Percentiles rank a stretch among this genome's conserved stretches.
These are phyloP conservation scores for Hydrotaea cyrtoneurina DNA, from an alignment of 2,888 invertebrate genomes.

Conservation along the genomic window DNA sequence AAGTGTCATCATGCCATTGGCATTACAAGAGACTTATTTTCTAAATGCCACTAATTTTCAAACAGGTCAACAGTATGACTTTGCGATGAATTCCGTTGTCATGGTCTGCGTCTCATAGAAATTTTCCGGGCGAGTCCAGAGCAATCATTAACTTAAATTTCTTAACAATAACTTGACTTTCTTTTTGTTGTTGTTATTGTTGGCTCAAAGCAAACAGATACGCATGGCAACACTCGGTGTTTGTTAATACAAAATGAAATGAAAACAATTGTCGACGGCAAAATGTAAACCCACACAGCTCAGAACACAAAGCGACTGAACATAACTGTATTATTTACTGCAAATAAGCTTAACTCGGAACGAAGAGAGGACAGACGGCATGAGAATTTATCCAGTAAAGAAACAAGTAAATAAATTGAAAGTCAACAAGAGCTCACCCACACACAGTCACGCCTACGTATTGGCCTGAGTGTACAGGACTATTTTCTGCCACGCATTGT, in stretches of 20 bases:
- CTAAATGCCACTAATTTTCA: not conserved
- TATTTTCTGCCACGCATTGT: too few species aligned
- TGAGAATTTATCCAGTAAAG: not conserved
- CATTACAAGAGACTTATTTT: not conserved
- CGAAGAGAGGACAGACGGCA: not conserved
- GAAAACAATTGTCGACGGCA: not conserved
- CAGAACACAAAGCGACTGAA: not conserved
- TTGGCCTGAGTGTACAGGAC: not conserved
- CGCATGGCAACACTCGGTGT: not conserved
- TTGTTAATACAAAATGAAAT: not conserved
- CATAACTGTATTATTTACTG: constrained; percentile 41
- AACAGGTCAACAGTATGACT: not conserved
- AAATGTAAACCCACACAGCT: not conserved
- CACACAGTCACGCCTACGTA: not conserved
- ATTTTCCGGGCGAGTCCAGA: not conserved
- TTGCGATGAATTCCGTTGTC: not conserved
- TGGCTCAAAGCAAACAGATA: not conserved
- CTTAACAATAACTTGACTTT: not conserved
- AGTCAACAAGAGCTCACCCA: not conserved
- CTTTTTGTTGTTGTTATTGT: not conserved
- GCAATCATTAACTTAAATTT: not conserved
- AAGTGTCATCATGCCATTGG: not conserved
- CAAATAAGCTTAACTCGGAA: not conserved
- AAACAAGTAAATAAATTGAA: not conserved
- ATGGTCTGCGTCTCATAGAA: not conserved